Percentiles rank a stretch among this genome's conserved stretches.
Evolutionary conservation across 1,140 invertebrate genomes (phyloP).

Genomic region (Adoxophyes honmai): DNA sequence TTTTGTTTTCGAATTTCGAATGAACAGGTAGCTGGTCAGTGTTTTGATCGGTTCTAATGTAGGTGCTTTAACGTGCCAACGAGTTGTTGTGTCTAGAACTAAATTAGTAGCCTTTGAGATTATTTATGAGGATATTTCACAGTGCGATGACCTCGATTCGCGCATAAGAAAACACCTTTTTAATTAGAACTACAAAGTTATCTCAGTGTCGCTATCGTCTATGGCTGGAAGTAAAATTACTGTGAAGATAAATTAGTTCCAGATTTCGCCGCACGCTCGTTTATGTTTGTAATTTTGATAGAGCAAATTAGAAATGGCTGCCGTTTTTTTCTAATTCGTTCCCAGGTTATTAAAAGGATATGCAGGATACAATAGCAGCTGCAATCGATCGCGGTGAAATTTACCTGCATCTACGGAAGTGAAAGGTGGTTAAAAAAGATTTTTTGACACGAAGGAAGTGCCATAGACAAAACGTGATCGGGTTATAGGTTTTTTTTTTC

Average conservation of each 20-base stretch:
- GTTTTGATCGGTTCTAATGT: constrained; percentile 32
- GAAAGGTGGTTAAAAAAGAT: constrained; percentile 18
- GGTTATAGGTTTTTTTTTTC: constrained; percentile 8
- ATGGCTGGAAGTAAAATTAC: too few relatives aligned
- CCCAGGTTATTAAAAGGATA: neutral
- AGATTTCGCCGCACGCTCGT: too few relatives aligned
- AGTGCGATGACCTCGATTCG: neutral
- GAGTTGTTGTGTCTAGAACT: constrained; percentile 11
- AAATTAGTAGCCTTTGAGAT: neutral
- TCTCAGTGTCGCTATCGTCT: too few relatives aligned
- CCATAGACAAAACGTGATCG: constrained; percentile 17
- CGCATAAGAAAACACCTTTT: neutral
- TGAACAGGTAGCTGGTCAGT: constrained; percentile 61
- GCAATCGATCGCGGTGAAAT: constrained; percentile 17
- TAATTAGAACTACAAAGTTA: too few relatives aligned
- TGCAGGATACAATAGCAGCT: constrained; percentile 10
- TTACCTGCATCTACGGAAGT: constrained; percentile 14
- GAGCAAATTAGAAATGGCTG: too few relatives aligned
- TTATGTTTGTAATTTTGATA: too few relatives aligned
- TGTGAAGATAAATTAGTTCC: too few relatives aligned
- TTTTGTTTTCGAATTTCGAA: constrained; percentile 41
- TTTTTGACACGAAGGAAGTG: constrained; percentile 8
- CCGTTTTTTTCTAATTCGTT: neutral
- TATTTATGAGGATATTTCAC: neutral
- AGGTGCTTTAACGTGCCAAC: constrained; percentile 17